Evolutionary conservation across 2,797 vertebrate species (phyloP), one percentile per base, ranked within the genome.

Genomic region (Oreochromis grahami): DNA sequence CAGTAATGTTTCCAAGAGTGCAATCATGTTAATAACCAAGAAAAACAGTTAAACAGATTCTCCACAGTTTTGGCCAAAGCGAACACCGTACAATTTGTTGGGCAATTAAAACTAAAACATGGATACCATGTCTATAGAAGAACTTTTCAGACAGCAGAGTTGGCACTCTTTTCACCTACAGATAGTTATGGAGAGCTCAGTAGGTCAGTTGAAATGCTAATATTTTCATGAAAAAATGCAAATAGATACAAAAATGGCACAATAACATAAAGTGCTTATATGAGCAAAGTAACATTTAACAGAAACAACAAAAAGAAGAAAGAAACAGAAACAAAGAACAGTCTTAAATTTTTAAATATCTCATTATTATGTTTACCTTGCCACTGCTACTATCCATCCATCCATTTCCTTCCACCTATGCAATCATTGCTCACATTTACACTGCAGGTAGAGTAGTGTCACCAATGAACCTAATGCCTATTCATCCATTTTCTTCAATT

Each of bases 401-500:
- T 53, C 21, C 1, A 24, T 53, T 24, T 53, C 21, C 3, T 24
- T 53, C 51, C 21, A 53, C 51, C 58, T 36, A 13, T 63, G 17
- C 58, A 63, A 36, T n/a, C 2, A 36, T 63, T 36, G 32, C 17
- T n/a, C 6, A 63, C 0, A n/a, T 63, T 36, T 36, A 63, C 17
- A 63, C 32, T 63, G 17, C 32, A 32, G 0, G 10, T 36, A 8
- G 0, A 36, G 19, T 36, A 36, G 58, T 36, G 32, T 63, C 58
- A 63, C 32, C 58, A 63, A 1, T 63, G 0, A 63, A 63, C 17
- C 58, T 5, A 36, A 63, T 3, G 6, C 58, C 17, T 63, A 0
- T 36, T 36, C 1, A n/a, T n/a, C 17, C 10, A 63, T n/a, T 63
- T 63, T 63, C 32, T 63, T 63, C 58, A n/a, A 0, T n/a, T 63